phyloP scores from a whole-genome alignment of 2,888 invertebrate genomes.

The Nematopogon swammerdamellus region DNA sequence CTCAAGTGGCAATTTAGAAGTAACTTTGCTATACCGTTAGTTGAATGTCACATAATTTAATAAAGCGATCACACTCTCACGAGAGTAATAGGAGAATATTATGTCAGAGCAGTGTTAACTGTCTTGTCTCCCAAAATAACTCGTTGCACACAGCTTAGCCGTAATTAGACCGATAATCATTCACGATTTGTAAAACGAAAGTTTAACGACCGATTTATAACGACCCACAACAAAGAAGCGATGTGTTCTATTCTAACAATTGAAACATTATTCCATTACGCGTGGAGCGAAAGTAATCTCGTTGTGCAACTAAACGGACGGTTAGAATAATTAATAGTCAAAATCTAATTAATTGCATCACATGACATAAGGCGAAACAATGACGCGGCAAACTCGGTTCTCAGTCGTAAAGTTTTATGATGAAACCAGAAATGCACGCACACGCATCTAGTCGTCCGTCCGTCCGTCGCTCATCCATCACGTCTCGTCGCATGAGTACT shows the following conservation, averaged over 20 bases:
- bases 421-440: not conserved
- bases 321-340: conserved; percentile 45
- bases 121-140: no score
- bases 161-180: not conserved
- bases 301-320: conserved; percentile 37
- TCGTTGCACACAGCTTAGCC: no score
- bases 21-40: no score
- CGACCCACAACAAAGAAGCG: conserved; percentile 29
- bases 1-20: no score
- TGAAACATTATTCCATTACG: conserved; percentile 39
- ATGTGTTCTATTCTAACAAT: conserved; percentile 26
- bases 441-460: no score
- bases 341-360: not conserved
- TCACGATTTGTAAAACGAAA: conserved; percentile 25
- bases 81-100: no score
- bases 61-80: no score
- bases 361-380: not conserved
- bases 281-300: conserved; percentile 30
- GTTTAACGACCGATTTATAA: conserved; percentile 24
- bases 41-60: no score
- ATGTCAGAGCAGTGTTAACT: no score
- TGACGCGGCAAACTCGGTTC: not conserved
- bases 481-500: no score
- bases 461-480: no score
- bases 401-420: not conserved